phyloP scores from a whole-genome alignment of 2,888 invertebrate species.

The Agonopterix subpropinquella region DNA sequence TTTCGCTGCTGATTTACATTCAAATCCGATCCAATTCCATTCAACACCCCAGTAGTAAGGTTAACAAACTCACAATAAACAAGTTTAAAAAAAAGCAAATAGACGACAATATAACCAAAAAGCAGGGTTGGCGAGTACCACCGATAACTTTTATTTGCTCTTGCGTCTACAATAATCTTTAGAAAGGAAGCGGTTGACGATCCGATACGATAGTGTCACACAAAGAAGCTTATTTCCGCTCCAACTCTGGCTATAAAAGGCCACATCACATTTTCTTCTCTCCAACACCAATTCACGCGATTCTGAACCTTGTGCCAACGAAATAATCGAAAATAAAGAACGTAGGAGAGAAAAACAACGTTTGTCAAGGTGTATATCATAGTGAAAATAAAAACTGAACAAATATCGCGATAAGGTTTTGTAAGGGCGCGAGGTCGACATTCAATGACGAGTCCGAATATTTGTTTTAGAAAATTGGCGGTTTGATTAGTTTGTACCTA shows the following conservation, averaged over 20 bases:
- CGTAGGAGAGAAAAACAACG: constrained; percentile 12
- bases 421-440: constrained; percentile 69
- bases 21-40: too few species aligned
- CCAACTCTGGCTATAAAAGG: constrained; percentile 48
- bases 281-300: constrained; percentile 9
- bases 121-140: constrained; percentile 6
- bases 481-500: too few species aligned
- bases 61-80: constrained; percentile 17
- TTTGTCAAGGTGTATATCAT: constrained; percentile 57
- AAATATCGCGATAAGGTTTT: constrained; percentile 70
- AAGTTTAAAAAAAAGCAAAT: constrained; percentile 13
- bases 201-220: constrained; percentile 64
- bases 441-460: constrained; percentile 49
- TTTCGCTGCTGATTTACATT: too few species aligned
- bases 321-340: neutral
- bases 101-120: constrained; percentile 13
- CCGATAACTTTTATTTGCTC: constrained; percentile 66
- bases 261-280: constrained; percentile 38
- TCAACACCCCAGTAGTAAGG: constrained; percentile 5
- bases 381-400: constrained; percentile 71
- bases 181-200: constrained; percentile 69
- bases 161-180: constrained; percentile 62
- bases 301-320: constrained; percentile 18
- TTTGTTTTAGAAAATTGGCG: constrained; percentile 14
- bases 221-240: constrained; percentile 74